Percentiles rank a stretch among this genome's conserved stretches.
Evolutionary conservation across 2,888 invertebrate genomes (phyloP).

Genomic region (Hartigia nigra): DNA sequence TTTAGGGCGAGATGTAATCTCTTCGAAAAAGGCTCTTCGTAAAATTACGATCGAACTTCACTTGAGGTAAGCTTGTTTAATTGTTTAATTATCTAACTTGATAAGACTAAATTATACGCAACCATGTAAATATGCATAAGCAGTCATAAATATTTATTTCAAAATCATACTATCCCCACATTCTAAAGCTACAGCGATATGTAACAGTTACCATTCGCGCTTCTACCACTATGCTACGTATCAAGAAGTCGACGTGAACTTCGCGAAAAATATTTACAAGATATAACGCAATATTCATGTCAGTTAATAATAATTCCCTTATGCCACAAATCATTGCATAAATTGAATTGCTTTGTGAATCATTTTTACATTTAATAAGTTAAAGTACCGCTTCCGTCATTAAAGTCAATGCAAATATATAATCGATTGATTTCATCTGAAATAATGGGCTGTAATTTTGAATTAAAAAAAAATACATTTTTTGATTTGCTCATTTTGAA

Average conservation of each 20-base stretch:
- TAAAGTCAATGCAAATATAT: too few relatives aligned
- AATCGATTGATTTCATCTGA: too few relatives aligned
- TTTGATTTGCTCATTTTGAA: too few relatives aligned
- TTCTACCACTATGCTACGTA: neutral
- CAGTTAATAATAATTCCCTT: neutral
- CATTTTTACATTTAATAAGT: too few relatives aligned
- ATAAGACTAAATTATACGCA: neutral
- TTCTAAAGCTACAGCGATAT: neutral
- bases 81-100: neutral
- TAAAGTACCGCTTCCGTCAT: too few relatives aligned
- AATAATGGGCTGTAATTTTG: too few relatives aligned
- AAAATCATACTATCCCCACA: neutral
- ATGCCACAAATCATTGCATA: neutral
- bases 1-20: too few relatives aligned
- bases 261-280: neutral
- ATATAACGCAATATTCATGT: neutral
- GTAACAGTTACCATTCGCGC: neutral
- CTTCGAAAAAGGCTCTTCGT: too few relatives aligned
- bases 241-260: neutral
- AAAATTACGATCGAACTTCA: too few relatives aligned
- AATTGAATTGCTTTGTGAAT: neutral
- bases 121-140: neutral
- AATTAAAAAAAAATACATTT: too few relatives aligned
- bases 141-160: neutral
- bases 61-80: too few relatives aligned